These are phyloP conservation scores for Pagrus major DNA, from an alignment of 2,113 vertebrate species.

Conservation along the genomic window DNA sequence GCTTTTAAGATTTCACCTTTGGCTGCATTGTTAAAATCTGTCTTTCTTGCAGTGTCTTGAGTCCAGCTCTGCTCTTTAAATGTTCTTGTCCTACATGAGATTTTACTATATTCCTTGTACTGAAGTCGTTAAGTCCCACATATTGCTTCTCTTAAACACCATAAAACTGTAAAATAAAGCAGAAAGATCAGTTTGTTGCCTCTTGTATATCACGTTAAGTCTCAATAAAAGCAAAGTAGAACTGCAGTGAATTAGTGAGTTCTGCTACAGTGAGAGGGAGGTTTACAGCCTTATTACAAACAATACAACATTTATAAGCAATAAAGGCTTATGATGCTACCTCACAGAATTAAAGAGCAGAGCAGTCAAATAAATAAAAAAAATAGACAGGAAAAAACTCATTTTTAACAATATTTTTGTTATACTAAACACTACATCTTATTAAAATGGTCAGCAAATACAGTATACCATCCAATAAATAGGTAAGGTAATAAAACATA, in stretches of 20 bases:
- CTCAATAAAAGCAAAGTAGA: not conserved
- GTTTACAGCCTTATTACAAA: not conserved
- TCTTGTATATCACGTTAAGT: no score
- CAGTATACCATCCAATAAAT: no score
- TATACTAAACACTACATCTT: no score
- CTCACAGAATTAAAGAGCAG: not conserved
- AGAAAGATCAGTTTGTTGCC: not conserved
- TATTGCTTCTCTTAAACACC: not conserved
- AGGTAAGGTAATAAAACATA: no score
- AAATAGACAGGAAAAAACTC: not conserved
- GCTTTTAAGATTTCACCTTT: constrained; percentile 35
- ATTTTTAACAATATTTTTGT: no score
- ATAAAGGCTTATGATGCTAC: not conserved
- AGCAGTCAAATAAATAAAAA: not conserved
- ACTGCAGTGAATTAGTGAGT: not conserved
- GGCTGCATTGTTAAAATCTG: not conserved
- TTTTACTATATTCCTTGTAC: not conserved
- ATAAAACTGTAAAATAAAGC: not conserved
- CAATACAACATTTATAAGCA: not conserved
- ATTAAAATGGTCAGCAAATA: no score
- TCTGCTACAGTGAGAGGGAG: not conserved
- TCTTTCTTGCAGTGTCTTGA: not conserved
- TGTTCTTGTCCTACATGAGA: not conserved
- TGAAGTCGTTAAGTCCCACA: not conserved
- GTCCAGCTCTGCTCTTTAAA: not conserved